phyloP scores from a whole-genome alignment of 2,797 vertebrate genomes.

The Pagetopsis macropterus region DNA sequence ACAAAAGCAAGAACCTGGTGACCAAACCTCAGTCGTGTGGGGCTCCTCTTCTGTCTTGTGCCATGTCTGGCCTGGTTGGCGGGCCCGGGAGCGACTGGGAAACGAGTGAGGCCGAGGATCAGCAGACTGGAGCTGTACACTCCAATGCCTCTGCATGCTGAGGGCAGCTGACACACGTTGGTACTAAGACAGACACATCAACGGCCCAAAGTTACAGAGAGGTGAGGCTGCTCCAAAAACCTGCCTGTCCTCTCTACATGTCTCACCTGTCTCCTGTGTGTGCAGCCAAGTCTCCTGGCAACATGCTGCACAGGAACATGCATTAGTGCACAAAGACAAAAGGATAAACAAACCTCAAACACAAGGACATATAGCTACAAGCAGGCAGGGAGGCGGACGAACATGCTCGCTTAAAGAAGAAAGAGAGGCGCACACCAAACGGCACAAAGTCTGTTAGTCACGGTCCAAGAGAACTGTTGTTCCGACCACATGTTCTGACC shows the following conservation, averaged over 20 bases:
- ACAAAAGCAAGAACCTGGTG: slow-evolving; percentile 70
- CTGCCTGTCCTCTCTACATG: slow-evolving; percentile 70
- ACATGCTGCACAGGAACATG: slow-evolving; percentile 20
- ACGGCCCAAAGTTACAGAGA: slow-evolving; percentile 71
- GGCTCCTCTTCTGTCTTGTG: slow-evolving; percentile 52
- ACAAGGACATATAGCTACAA: slow-evolving; percentile 9
- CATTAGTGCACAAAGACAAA: slow-evolving; percentile 64
- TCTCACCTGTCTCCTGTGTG: slow-evolving; percentile 80
- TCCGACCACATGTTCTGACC: slow-evolving; percentile 78
- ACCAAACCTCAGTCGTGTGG: slow-evolving; percentile 56
- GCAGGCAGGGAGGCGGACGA: slow-evolving; percentile 7
- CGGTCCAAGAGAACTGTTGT: slow-evolving; percentile 68
- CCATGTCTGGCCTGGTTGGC: slow-evolving; percentile 66
- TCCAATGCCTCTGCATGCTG: slow-evolving; percentile 82
- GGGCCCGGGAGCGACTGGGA: slow-evolving; percentile 59
- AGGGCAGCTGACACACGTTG: slow-evolving; percentile 84
- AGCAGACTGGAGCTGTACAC: slow-evolving; percentile 86
- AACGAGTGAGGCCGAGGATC: slow-evolving; percentile 61
- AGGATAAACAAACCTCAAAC: slow-evolving; percentile 38
- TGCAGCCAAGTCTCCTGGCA: slow-evolving; percentile 71
- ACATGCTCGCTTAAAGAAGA: neutral
- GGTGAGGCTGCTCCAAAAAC: slow-evolving; percentile 67
- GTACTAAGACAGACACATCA: slow-evolving; percentile 81
- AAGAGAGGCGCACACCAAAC: neutral
- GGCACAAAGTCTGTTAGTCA: slow-evolving; percentile 60